Evolutionary conservation across 2,888 invertebrate genomes (phyloP).

Genomic region (Hirudinaria manillensis): DNA sequence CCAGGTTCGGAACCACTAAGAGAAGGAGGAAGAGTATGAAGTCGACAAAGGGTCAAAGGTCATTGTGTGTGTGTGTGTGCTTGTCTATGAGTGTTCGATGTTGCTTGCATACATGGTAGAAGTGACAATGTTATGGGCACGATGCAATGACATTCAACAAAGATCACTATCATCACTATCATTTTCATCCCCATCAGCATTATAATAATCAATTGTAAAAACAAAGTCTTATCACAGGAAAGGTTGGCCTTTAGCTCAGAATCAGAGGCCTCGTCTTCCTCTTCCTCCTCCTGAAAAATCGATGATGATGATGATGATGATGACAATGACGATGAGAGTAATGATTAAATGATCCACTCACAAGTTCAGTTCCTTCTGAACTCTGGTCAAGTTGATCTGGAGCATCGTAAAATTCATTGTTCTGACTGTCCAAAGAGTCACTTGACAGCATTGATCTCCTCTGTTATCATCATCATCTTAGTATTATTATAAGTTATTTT

Average conservation of each 20-base stretch:
- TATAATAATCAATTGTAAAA: too few species aligned
- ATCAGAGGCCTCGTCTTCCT: conserved; percentile 41
- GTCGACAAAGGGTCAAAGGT: not conserved
- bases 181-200: too few species aligned
- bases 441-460: conserved; percentile 31
- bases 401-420: conserved; percentile 73
- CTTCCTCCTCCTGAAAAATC: conserved; percentile 30
- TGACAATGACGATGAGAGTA: not conserved
- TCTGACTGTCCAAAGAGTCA: conserved; percentile 60
- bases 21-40: too few species aligned
- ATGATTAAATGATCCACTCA: not conserved
- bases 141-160: not conserved
- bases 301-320: conserved; percentile 23
- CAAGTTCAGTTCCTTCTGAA: conserved; percentile 70
- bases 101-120: not conserved
- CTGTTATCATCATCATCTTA: not conserved
- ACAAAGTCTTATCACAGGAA: conserved; percentile 25
- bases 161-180: too few species aligned
- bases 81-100: not conserved
- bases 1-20: conserved; percentile 29
- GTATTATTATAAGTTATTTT: not conserved
- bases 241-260: conserved; percentile 52
- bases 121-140: not conserved
- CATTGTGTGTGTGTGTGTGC: not conserved
- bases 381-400: conserved; percentile 61